Evolutionary conservation across 2,797 vertebrate species (phyloP), one percentile per base, ranked within the genome.

Genomic region (Telmatherina bonti): DNA sequence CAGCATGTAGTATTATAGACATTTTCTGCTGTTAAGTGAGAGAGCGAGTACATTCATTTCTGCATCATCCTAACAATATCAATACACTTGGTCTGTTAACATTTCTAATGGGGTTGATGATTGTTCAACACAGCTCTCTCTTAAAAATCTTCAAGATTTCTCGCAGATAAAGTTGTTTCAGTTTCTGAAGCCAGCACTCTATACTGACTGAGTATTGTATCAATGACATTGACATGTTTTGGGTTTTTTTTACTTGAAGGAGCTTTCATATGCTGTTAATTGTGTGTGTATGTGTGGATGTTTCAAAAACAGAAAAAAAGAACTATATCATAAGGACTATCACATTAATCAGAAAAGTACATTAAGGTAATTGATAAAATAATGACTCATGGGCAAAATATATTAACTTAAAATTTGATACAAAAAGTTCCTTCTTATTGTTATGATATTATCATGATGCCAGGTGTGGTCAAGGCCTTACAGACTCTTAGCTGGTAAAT

Each of bases 81-180:
- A n/a, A n/a, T n/a, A n/a, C 62, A 45, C 38, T 26, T 36, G 52
- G 29, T 41, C 35, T 24, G 13, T 43, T 15, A 16, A 4, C 6
- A 43, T 43, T 43, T 43, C 1, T 43, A 20, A 43, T 20, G 18
- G 18, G 41, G 7, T 43, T 43, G 41, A 43, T 24, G 15, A 45
- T 52, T 68, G 51, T 22, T 30, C 41, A 62, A 18, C 63, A 64
- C 18, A 45, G 26, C 38, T 16, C 3, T 70, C 59, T 56, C 52
- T 33, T 15, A 45, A 56, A 18, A 47, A 38, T n/a, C 20, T 30
- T 61, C 8, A 36, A 20, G 5, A 24, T 52, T 69, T 49, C 31
- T 72, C 27, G 22, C 24, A 41, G 33, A 24, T 13, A 41, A 41
- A 64, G 6, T 18, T 13, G 4, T 61, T 56, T 58, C 30, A 53